Evolutionary conservation across 1,140 invertebrate species (phyloP).

Genomic region (Hormaphis cornu): DNA sequence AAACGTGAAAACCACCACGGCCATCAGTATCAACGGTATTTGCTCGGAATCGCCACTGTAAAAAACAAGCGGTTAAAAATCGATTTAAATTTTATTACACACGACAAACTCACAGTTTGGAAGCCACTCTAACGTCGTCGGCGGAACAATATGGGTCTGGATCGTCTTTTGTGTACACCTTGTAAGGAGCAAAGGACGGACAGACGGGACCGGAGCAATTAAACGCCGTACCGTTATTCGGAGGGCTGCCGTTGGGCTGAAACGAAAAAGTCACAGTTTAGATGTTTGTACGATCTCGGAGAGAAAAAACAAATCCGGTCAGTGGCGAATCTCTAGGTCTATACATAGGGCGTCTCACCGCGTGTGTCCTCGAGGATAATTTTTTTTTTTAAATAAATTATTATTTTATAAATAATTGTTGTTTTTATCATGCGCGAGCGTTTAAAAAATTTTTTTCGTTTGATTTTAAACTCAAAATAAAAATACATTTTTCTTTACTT

Average conservation of each 20-base stretch:
- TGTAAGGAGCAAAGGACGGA: slow-evolving; percentile 65
- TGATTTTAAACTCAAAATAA: too few species aligned
- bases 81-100: not conserved
- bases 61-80: slow-evolving; percentile 40
- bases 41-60: slow-evolving; percentile 51
- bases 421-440: too few species aligned
- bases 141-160: slow-evolving; percentile 66
- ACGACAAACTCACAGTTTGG: not conserved
- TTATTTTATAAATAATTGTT: too few species aligned
- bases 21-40: slow-evolving; percentile 56
- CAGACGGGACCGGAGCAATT: slow-evolving; percentile 73
- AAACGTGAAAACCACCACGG: slow-evolving; percentile 46
- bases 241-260: slow-evolving; percentile 48
- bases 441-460: too few species aligned
- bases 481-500: too few species aligned
- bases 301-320: not conserved
- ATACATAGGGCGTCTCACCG: too few species aligned
- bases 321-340: too few species aligned
- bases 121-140: slow-evolving; percentile 39
- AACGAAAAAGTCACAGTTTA: not conserved
- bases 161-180: slow-evolving; percentile 60
- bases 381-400: not conserved
- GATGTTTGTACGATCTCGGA: not conserved
- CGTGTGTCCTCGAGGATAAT: too few species aligned
- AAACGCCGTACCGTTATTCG: slow-evolving; percentile 57